phyloP scores from a whole-genome alignment of 2,888 invertebrate genomes.

The Reticulitermes lucifugus region DNA sequence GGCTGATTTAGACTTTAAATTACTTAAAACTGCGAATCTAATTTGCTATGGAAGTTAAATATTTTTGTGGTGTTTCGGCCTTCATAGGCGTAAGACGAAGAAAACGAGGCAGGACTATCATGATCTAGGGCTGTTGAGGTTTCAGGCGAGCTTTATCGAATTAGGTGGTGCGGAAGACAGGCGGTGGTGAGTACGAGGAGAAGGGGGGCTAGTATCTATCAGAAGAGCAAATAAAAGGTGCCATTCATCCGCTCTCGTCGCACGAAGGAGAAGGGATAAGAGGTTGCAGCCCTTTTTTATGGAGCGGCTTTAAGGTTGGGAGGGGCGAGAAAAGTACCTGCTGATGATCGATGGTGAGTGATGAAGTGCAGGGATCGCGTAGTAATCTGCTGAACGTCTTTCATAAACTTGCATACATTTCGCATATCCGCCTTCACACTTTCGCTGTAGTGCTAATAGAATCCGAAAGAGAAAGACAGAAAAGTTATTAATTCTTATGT shows the following conservation, averaged over 20 bases:
- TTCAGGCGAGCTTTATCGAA: conserved; percentile 28
- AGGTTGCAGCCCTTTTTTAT: too few relatives aligned
- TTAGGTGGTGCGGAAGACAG: conserved; percentile 34
- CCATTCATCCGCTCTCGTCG: conserved; percentile 6
- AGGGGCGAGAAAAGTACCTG: neutral
- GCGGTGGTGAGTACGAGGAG: neutral
- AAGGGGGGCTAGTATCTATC: neutral
- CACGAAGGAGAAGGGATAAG: too few relatives aligned
- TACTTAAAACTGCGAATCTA: too few relatives aligned
- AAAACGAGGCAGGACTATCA: neutral
- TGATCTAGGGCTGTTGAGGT: neutral
- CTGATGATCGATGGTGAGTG: conserved; percentile 27
- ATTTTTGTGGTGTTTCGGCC: neutral
- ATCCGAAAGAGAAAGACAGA: too few relatives aligned
- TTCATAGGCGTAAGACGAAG: neutral
- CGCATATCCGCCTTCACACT: neutral
- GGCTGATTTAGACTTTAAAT: too few relatives aligned
- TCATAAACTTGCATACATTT: neutral
- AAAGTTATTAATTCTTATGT: too few relatives aligned
- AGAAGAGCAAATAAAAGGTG: conserved; percentile 15
- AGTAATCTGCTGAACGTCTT: neutral
- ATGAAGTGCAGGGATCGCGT: conserved; percentile 21
- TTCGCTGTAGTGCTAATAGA: neutral
- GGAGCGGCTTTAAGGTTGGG: too few relatives aligned
- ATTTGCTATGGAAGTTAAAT: too few relatives aligned